Conservation (phyloP, 2,797 vertebrate species). For the Mormyrops attenuatus region DNA sequence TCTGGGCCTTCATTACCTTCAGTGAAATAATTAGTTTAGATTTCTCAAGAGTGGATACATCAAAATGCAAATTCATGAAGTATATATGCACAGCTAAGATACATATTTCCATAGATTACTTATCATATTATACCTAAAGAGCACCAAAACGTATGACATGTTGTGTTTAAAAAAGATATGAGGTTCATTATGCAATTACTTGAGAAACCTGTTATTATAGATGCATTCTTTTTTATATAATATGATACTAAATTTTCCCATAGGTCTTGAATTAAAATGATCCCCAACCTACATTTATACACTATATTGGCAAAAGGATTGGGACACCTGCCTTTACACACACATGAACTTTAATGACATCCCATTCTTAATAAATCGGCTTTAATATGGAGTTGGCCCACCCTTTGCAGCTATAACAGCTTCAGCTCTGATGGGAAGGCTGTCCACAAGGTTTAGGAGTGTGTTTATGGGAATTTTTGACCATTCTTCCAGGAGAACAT, state of each 20-base stretch:
- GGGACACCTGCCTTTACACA: neutral
- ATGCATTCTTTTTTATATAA: neutral
- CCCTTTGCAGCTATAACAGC: neutral
- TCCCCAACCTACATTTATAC: neutral
- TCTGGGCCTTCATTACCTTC: conserved; percentile 18
- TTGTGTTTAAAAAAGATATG: neutral
- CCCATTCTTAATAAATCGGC: neutral
- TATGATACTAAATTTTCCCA: neutral
- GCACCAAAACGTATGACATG: neutral
- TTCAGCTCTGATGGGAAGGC: too few species aligned
- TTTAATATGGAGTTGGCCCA: neutral
- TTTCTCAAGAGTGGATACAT: conserved; percentile 15
- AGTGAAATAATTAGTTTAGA: conserved; percentile 13
- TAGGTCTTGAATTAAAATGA: neutral
- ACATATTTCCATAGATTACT: conserved; percentile 2
- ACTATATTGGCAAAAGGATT: neutral
- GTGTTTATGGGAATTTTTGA: neutral
- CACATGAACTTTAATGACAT: neutral
- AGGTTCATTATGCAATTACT: neutral
- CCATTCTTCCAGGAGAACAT: neutral
- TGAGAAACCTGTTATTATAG: neutral
- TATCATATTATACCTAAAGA: neutral
- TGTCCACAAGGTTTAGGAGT: neutral
- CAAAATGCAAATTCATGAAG: conserved; percentile 5
- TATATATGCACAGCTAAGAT: conserved; percentile 18